A percentile compares a stretch with the other conserved stretches of the same genome.
These are phyloP conservation scores for Nebria brevicollis DNA, from an alignment of 2,888 invertebrate genomes.

Conservation along the genomic window DNA sequence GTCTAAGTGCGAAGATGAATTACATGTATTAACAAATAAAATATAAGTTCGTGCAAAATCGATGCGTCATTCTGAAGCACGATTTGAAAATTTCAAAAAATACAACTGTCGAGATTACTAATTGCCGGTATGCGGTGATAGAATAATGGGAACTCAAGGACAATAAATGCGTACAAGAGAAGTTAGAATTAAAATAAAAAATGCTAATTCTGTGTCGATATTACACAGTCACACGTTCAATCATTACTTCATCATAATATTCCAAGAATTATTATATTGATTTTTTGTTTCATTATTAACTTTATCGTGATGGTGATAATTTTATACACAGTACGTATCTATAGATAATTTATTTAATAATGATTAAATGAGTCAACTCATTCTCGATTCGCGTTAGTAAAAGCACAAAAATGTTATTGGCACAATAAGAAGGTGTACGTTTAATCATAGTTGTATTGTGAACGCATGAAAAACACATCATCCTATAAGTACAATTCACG, in stretches of 20 bases:
- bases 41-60: background rate
- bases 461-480: background rate
- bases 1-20: background rate
- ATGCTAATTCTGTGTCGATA: background rate
- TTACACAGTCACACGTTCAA: background rate
- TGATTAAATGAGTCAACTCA: background rate
- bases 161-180: constrained; percentile 3
- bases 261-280: constrained; percentile 7
- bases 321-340: background rate
- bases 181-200: background rate
- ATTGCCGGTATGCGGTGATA: constrained; percentile 30
- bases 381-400: background rate
- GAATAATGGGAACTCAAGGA: constrained; percentile 12
- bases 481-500: background rate
- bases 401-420: background rate
- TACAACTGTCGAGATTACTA: constrained; percentile 31
- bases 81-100: constrained; percentile 14
- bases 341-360: background rate
- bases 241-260: constrained; percentile 10
- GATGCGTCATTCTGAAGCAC: background rate
- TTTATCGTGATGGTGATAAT: background rate
- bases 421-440: background rate
- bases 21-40: background rate
- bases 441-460: background rate
- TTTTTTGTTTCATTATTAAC: background rate